phyloP scores from a whole-genome alignment of 1,140 invertebrate species.

The Bombus waltoni region DNA sequence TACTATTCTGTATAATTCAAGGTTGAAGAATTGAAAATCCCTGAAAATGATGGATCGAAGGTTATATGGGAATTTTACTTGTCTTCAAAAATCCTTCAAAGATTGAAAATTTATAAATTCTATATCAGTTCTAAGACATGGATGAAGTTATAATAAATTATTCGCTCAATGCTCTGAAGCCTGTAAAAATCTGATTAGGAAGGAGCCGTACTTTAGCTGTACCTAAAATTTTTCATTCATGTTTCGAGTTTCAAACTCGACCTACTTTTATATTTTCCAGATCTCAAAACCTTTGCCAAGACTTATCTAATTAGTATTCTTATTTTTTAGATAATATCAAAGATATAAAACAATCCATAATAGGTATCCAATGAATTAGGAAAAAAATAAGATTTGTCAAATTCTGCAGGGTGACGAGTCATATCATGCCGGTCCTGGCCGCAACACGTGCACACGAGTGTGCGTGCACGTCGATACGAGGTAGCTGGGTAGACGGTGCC shows the following conservation, averaged over 20 bases:
- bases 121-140: neutral
- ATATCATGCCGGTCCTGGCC: conserved; percentile 40
- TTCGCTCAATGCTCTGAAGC: neutral
- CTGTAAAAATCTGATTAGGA: too few species aligned
- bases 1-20: neutral
- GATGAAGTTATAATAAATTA: neutral
- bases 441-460: conserved; percentile 62
- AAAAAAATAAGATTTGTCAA: neutral
- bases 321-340: neutral
- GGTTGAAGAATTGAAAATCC: neutral
- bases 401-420: conserved; percentile 1
- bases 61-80: neutral
- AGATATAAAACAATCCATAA: neutral
- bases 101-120: neutral
- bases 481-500: conserved; percentile 16
- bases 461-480: conserved; percentile 57
- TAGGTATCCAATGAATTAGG: neutral
- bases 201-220: neutral
- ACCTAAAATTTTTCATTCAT: neutral
- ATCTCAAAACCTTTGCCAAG: too few species aligned
- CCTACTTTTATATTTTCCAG: neutral
- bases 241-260: neutral
- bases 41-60: neutral
- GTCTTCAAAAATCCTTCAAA: neutral
- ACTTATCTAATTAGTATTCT: neutral